These are phyloP conservation scores for Microctenopoma stevenorrisi DNA, from an alignment of 2,797 vertebrate species.

Conservation along the genomic window DNA sequence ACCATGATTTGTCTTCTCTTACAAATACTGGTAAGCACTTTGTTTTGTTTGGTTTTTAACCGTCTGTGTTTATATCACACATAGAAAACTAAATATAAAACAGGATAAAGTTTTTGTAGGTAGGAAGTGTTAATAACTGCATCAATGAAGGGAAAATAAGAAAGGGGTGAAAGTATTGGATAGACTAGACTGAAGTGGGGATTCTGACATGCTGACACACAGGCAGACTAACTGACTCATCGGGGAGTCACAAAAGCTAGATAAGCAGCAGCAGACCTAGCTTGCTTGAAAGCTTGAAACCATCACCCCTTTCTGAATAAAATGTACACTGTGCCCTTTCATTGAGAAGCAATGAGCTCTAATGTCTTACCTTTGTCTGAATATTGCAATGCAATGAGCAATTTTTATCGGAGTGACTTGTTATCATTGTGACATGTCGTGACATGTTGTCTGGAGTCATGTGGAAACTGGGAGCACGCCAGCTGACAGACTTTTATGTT, in stretches of 20 bases:
- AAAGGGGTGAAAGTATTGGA: conserved; percentile 18
- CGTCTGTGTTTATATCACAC: conserved; percentile 75
- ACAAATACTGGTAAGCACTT: conserved; percentile 78
- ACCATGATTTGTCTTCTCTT: conserved; percentile 80
- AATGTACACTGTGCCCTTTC: conserved; percentile 80
- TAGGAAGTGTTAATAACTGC: conserved; percentile 65
- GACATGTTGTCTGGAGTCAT: conserved; percentile 79
- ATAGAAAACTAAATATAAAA: conserved; percentile 60
- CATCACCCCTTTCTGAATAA: conserved; percentile 63
- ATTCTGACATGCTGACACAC: conserved; percentile 26
- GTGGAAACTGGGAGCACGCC: conserved; percentile 70
- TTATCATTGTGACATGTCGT: conserved; percentile 80
- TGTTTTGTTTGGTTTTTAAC: conserved; percentile 68
- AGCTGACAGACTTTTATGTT: conserved; percentile 73
- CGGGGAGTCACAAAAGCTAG: conserved; percentile 42
- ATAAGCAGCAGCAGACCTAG: conserved; percentile 42
- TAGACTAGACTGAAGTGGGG: conserved; percentile 22
- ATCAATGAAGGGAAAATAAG: conserved; percentile 38
- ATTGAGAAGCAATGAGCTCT: conserved; percentile 81
- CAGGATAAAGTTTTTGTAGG: conserved; percentile 75
- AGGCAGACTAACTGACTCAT: conserved; percentile 22
- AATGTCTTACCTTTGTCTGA: conserved; percentile 85
- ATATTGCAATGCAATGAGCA: conserved; percentile 86
- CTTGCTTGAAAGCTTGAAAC: conserved; percentile 57
- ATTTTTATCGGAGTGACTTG: conserved; percentile 79